Evolutionary conservation across 2,797 vertebrate genomes (phyloP).

Genomic region (Sebastes hubbsi): DNA sequence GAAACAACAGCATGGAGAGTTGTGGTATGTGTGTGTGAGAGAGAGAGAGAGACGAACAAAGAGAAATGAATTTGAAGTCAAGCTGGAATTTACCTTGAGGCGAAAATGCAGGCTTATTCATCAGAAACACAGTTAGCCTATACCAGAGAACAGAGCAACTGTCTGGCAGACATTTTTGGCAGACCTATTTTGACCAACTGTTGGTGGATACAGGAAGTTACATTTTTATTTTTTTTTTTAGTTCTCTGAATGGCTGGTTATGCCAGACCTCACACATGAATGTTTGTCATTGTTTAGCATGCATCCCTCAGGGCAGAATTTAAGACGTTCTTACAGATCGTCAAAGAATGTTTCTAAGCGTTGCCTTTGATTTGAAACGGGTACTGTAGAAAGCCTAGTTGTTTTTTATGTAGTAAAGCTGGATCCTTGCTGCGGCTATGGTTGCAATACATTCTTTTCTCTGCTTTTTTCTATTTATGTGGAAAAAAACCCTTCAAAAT

Average conservation of each 20-base stretch:
- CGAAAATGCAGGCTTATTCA: conserved; percentile 33
- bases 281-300: conserved; percentile 50
- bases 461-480: background rate
- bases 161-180: conserved; percentile 18
- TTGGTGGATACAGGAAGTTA: conserved; percentile 45
- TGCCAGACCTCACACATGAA: conserved; percentile 51
- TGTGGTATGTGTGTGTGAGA: background rate
- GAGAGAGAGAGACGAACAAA: background rate
- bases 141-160: conserved; percentile 13
- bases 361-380: conserved; percentile 2
- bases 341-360: conserved; percentile 4
- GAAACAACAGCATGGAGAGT: background rate
- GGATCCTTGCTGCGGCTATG: background rate
- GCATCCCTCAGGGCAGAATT: conserved; percentile 39
- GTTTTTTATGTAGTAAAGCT: background rate
- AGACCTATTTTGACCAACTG: conserved; percentile 10
- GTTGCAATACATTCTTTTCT: background rate
- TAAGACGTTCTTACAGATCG: conserved; percentile 26
- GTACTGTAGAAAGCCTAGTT: background rate
- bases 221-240: conserved; percentile 9
- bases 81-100: conserved; percentile 46
- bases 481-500: background rate
- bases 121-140: conserved; percentile 3
- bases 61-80: conserved; percentile 14
- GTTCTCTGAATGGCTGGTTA: conserved; percentile 33